Percentiles rank a stretch among this genome's conserved stretches.
phyloP scores from a whole-genome alignment of 2,113 vertebrate species.

The Myrmecophaga tridactyla region DNA sequence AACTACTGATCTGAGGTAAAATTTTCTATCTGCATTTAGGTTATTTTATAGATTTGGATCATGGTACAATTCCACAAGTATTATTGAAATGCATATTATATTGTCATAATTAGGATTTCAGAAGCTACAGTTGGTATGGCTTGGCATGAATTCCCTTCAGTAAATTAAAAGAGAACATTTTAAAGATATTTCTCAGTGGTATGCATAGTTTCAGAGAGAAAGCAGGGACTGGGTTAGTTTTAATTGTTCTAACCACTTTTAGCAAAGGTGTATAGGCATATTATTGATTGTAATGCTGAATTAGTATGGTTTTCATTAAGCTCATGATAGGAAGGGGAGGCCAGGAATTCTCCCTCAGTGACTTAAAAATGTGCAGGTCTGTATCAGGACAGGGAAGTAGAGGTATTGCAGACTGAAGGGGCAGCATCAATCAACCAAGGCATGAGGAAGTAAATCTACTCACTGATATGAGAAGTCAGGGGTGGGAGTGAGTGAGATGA shows the following conservation, averaged over 20 bases:
- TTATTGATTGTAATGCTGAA: neutral
- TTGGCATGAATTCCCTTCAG: neutral
- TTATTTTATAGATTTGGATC: conserved; percentile 9
- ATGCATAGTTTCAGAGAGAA: neutral
- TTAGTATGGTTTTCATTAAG: conserved; percentile 25
- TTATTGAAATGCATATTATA: neutral
- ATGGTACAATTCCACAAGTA: neutral
- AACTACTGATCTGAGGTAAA: neutral
- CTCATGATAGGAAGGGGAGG: neutral
- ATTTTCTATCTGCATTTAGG: conserved; percentile 20
- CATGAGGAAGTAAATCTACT: neutral
- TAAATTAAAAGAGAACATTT: conserved; percentile 24
- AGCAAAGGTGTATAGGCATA: neutral
- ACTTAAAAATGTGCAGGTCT: neutral
- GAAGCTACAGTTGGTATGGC: neutral
- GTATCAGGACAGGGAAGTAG: too few species aligned
- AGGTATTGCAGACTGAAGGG: too few species aligned
- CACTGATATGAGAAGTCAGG: neutral
- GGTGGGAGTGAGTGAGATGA: neutral
- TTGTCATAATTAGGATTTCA: neutral
- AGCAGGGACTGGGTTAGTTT: neutral
- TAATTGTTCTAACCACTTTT: neutral
- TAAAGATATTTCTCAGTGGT: neutral
- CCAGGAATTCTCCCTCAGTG: neutral
- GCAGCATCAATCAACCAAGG: neutral